These are phyloP conservation scores for Metaphire vulgaris DNA, from an alignment of 1,140 invertebrate genomes.

Conservation along the genomic window DNA sequence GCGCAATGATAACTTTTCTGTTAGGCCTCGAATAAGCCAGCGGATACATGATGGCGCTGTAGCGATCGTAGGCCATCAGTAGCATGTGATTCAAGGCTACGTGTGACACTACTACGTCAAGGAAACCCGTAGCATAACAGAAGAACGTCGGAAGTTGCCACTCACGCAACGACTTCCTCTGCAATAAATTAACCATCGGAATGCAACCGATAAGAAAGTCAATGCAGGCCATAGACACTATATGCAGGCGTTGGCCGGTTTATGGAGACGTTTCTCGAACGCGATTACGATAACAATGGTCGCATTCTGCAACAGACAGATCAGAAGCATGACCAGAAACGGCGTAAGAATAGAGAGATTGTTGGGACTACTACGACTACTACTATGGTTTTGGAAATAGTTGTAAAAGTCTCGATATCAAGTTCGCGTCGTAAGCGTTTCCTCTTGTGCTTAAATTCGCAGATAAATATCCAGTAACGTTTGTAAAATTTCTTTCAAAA, in stretches of 20 bases:
- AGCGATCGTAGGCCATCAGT: neutral
- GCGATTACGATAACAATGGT: neutral
- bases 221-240: neutral
- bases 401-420: too few relatives aligned
- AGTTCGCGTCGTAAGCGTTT: too few relatives aligned
- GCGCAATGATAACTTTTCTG: neutral
- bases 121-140: neutral
- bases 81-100: neutral
- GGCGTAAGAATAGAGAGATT: too few relatives aligned
- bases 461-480: too few relatives aligned
- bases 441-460: too few relatives aligned
- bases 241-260: neutral
- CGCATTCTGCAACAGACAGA: neutral
- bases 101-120: neutral
- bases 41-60: neutral
- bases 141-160: neutral
- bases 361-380: too few relatives aligned
- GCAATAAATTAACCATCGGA: neutral
- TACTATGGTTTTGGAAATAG: too few relatives aligned
- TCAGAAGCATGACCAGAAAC: neutral
- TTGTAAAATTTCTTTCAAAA: too few relatives aligned
- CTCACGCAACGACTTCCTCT: neutral
- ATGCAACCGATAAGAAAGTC: neutral
- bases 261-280: neutral
- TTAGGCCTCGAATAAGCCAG: neutral